phyloP scores from a whole-genome alignment of 92 coral and sea anemone species.

The Actinernus sp. region DNA sequence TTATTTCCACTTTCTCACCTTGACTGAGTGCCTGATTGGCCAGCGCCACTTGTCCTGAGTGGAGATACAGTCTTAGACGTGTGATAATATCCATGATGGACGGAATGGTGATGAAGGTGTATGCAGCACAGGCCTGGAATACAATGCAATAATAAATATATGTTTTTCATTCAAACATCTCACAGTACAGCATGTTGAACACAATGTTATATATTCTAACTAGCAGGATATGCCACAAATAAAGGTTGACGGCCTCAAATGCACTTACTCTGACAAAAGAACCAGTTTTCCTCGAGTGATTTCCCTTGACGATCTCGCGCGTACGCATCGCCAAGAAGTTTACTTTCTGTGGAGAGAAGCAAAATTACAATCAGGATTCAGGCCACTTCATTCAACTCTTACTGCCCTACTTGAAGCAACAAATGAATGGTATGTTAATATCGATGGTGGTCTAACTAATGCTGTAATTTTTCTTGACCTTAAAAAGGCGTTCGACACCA shows the following conservation, averaged over 20 bases:
- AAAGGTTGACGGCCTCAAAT: background rate
- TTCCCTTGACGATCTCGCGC: slow-evolving; percentile 90
- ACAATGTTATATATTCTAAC: background rate
- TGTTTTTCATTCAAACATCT: no score
- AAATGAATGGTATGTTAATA: no score
- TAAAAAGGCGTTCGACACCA: no score
- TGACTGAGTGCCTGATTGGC: slow-evolving; percentile 99
- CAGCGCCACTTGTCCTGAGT: slow-evolving; percentile 96
- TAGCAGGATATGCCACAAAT: background rate
- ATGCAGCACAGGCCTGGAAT: slow-evolving; percentile 99
- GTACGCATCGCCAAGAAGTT: slow-evolving; percentile 91
- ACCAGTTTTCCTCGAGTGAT: slow-evolving; percentile 97
- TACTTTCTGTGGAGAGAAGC: no score
- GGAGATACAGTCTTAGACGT: slow-evolving; percentile 85
- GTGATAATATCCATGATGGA: slow-evolving; percentile 90
- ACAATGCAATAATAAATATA: no score
- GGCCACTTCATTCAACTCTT: no score
- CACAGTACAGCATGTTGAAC: no score
- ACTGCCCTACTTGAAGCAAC: no score
- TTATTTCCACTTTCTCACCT: slow-evolving; percentile 51
- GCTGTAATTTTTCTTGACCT: no score
- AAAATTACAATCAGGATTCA: no score
- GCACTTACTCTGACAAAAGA: slow-evolving; percentile 87
- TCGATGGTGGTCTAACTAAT: no score
- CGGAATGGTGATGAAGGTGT: slow-evolving; percentile 95